Conservation (phyloP, 2,113 vertebrate genomes). For the Cariama cristata region DNA sequence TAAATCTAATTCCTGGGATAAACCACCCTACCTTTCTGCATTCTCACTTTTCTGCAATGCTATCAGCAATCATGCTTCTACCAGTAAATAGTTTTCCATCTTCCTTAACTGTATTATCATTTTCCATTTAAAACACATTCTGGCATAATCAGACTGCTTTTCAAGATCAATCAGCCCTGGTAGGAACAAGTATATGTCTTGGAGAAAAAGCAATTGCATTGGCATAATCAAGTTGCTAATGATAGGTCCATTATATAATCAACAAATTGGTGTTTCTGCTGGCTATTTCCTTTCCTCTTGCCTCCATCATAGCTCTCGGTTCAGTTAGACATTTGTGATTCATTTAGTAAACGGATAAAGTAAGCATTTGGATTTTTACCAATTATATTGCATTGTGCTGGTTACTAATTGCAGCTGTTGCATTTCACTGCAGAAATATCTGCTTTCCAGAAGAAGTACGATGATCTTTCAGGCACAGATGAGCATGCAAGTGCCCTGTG, state of each 20-base stretch:
- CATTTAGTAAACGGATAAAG: slow-evolving; percentile 12
- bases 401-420: not conserved
- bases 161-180: not conserved
- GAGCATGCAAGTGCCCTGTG: not conserved
- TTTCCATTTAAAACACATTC: slow-evolving; percentile 1
- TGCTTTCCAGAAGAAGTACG: not conserved
- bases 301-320: not conserved
- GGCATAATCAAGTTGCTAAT: not conserved
- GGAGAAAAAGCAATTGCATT: not conserved
- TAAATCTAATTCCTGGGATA: not conserved
- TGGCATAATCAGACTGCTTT: not conserved
- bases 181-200: not conserved
- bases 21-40: not conserved
- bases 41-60: not conserved
- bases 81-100: not conserved
- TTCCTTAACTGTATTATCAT: not conserved
- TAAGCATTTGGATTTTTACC: not conserved
- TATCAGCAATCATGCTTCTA: not conserved
- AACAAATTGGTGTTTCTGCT: not conserved
- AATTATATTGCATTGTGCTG: not conserved
- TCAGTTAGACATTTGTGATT: not conserved
- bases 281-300: not conserved
- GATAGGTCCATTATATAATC: not conserved
- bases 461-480: not conserved
- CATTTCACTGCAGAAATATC: not conserved